phyloP scores from a whole-genome alignment of 2,888 invertebrate species.

The Cosmia pyralina region DNA sequence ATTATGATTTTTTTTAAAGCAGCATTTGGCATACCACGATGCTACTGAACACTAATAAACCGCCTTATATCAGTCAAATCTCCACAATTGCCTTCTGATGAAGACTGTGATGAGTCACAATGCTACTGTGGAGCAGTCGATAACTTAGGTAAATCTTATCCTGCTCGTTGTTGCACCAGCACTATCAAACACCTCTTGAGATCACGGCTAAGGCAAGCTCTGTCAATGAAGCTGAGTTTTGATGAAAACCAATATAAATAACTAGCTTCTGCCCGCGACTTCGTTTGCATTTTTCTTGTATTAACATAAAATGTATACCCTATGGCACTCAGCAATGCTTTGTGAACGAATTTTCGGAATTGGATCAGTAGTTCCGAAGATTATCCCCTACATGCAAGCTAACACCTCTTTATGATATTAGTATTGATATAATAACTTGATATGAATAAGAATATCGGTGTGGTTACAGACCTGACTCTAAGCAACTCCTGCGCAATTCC shows the following conservation, averaged over 20 bases:
- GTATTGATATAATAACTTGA: neutral
- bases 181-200: no score
- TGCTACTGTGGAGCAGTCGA: no score
- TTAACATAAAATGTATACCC: no score
- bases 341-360: neutral
- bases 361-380: neutral
- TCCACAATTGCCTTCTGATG: no score
- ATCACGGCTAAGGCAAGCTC: neutral
- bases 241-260: neutral
- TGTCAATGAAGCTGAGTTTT: neutral
- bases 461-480: constrained; percentile 60
- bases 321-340: no score
- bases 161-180: no score
- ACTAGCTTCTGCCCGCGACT: neutral
- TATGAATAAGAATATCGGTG: neutral
- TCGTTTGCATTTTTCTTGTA: no score
- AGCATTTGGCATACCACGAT: no score
- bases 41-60: no score
- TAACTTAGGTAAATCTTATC: neutral
- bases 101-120: no score
- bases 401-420: neutral
- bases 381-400: neutral
- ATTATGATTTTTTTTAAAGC: no score
- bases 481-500: constrained; percentile 68
- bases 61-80: no score